Conservation (phyloP, 2,888 invertebrate genomes). For the Acanthosepion lycidas region DNA sequence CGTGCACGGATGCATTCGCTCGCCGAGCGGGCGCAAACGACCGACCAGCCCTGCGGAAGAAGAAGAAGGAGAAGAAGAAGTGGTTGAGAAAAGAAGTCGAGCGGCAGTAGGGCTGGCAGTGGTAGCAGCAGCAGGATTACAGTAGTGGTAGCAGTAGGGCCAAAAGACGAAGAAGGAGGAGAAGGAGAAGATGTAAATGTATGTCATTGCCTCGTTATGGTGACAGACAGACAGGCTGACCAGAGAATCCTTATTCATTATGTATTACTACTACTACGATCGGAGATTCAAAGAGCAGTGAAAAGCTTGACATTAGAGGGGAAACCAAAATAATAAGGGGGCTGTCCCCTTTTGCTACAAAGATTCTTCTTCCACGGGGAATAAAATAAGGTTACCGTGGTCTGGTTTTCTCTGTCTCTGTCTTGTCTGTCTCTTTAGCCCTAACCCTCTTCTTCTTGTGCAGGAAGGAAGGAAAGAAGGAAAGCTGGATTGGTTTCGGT, state of each 20-base stretch:
- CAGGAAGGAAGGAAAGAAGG: neutral
- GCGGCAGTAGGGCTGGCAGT: neutral
- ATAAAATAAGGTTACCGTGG: conserved; percentile 33
- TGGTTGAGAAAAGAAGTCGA: conserved; percentile 23
- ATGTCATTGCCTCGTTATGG: conserved; percentile 48
- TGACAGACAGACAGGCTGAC: conserved; percentile 48
- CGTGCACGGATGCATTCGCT: conserved; percentile 39
- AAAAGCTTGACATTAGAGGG: neutral
- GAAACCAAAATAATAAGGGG: conserved; percentile 4
- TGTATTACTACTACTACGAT: neutral
- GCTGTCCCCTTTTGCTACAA: neutral
- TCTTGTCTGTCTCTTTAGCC: neutral
- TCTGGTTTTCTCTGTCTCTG: neutral
- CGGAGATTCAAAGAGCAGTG: neutral
- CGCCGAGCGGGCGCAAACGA: conserved; percentile 20
- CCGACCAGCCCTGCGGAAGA: neutral
- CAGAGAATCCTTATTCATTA: conserved; percentile 47
- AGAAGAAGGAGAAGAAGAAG: conserved; percentile 34
- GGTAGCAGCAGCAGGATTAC: neutral
- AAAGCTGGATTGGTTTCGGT: neutral
- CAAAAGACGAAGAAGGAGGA: conserved; percentile 25
- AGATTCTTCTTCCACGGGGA: conserved; percentile 33
- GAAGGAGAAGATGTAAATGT: conserved; percentile 45
- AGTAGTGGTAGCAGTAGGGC: neutral
- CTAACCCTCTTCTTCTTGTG: neutral